Base-by-base conservation (phyloP, 2,797 vertebrate species). In the Anabas testudineus region DNA sequence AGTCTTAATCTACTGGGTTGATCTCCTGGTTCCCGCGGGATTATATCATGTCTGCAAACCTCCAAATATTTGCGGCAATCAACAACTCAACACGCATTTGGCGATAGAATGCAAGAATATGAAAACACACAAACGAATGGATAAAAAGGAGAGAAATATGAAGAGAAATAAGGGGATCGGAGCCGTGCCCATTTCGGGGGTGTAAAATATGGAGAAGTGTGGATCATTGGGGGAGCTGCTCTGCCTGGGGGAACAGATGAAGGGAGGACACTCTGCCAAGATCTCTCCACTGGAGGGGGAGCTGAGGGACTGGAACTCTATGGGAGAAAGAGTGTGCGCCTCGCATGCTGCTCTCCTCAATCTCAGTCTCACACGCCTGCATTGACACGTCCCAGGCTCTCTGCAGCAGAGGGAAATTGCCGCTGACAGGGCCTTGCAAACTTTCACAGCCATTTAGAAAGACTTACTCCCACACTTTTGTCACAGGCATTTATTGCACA, bases 141-240 rank as follows among this genome's bases (percentile, higher is more conserved):
- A 92, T 90, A 83, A 91, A 92, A 91, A 90, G 83, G 90, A 92
- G 90, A 58, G 90, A 92, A 91, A 92, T 90, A 88, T 71, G 90
- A 92, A 91, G 90, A 91, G 86, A 87, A 92, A 92, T 90, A 90
- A 88, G 91, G 90, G 91, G 87, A 91, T 93, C 91, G 92, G 92
- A 92, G 90, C 86, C 4, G 90, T 91, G 93, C 91, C 91, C 91
- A 91, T 91, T 93, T 93, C 85, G 88, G 92, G 92, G 91, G 92
- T 93, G 91, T 92, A 92, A 92, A 93, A 93, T 93, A 93, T 92
- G 92, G 92, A 93, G 91, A 92, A 88, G 92, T 93, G 92, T 92
- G 92, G 92, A 93, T 90, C 90, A 89, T 92, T 91, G 90, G 93
- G 90, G 91, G 93, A 91, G 92, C 91, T 90, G 90, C 88, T 92